phyloP scores from a whole-genome alignment of 2,113 vertebrate genomes.

The Regulus satrapa region DNA sequence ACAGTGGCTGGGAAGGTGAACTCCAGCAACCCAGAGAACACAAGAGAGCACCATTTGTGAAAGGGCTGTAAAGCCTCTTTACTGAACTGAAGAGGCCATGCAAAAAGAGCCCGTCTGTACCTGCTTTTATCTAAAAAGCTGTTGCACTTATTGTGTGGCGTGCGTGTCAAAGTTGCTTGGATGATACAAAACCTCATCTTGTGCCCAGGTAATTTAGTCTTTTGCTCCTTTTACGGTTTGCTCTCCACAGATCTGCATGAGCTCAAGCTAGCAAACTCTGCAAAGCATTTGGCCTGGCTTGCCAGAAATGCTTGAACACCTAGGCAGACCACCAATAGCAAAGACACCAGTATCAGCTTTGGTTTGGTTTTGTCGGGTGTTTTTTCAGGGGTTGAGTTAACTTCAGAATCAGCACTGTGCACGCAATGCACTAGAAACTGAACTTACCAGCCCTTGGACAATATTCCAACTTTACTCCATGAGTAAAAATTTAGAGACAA shows the following conservation, averaged over 20 bases:
- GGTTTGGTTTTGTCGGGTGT: not conserved
- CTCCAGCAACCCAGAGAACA: not conserved
- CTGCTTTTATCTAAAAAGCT: not conserved
- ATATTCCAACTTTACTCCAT: not conserved
- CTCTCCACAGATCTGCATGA: not conserved
- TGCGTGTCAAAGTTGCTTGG: not conserved
- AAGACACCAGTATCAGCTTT: not conserved
- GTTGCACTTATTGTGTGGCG: not conserved
- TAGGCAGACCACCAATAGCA: not conserved
- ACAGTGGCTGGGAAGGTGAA: not conserved
- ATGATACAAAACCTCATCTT: not conserved
- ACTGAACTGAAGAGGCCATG: not conserved
- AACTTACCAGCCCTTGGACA: not conserved
- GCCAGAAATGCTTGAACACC: not conserved
- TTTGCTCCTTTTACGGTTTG: not conserved
- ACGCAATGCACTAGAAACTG: not conserved
- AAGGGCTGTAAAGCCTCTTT: not conserved
- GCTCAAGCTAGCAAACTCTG: not conserved
- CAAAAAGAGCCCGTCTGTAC: not conserved
- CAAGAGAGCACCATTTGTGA: not conserved
- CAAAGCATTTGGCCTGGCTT: not conserved
- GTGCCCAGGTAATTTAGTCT: not conserved
- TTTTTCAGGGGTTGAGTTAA: not conserved
- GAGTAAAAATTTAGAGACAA: not conserved
- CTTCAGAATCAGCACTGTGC: not conserved